These are phyloP conservation scores for Pelosia muscerda DNA, from an alignment of 2,888 invertebrate species.

Conservation along the genomic window DNA sequence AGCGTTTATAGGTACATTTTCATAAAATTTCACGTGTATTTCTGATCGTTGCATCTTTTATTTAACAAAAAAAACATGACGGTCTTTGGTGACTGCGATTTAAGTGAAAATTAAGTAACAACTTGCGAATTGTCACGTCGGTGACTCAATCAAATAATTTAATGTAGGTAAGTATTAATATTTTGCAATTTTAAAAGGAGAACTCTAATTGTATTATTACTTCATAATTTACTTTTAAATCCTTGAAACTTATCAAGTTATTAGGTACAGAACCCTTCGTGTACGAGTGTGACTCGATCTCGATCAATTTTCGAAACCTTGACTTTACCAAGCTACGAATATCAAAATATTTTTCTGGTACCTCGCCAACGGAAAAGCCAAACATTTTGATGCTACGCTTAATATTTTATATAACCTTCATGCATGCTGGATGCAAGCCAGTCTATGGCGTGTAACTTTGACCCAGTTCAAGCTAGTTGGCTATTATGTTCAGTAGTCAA, in stretches of 20 bases:
- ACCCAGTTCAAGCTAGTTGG: constrained; percentile 47
- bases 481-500: constrained; percentile 40
- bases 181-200: no score
- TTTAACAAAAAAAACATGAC: no score
- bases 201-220: no score
- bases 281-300: not conserved
- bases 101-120: no score
- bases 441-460: constrained; percentile 55
- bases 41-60: no score
- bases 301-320: constrained; percentile 33
- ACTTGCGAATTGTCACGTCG: no score
- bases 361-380: constrained; percentile 52
- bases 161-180: no score
- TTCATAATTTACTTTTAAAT: no score
- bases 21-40: no score
- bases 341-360: constrained; percentile 54
- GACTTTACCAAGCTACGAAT: constrained; percentile 43
- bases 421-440: constrained; percentile 60
- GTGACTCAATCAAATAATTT: no score
- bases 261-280: not conserved
- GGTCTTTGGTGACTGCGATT: no score
- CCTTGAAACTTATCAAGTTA: not conserved
- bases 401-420: constrained; percentile 51
- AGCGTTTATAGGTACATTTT: no score
- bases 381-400: constrained; percentile 43